Conservation (phyloP, 2,888 invertebrate genomes). For the Mesodorylaimus sp. region DNA sequence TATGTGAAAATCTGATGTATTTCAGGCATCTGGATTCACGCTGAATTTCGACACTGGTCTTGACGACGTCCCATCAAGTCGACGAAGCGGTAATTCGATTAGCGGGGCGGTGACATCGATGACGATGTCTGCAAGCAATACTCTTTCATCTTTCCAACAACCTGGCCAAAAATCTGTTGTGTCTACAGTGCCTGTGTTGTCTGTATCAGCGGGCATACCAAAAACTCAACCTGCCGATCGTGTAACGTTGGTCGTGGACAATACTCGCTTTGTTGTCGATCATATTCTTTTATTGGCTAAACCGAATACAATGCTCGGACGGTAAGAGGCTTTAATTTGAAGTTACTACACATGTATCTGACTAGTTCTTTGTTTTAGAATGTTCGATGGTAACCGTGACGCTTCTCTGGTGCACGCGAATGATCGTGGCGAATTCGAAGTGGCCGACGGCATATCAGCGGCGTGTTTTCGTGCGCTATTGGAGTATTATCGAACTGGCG, state of each 20-base stretch:
- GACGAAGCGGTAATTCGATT: too few species aligned
- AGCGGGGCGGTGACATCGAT: too few species aligned
- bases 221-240: background rate
- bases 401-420: constrained; percentile 67
- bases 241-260: constrained; percentile 81
- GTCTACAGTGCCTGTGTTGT: too few species aligned
- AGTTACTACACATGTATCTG: background rate
- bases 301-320: constrained; percentile 95
- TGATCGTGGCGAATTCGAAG: constrained; percentile 86
- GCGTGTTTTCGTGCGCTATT: constrained; percentile 81
- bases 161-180: too few species aligned
- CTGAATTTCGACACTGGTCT: too few species aligned
- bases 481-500: constrained; percentile 76
- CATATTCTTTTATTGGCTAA: constrained; percentile 76
- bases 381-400: constrained; percentile 80
- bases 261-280: constrained; percentile 79
- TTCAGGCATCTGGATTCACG: too few species aligned
- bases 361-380: constrained; percentile 38
- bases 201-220: too few species aligned
- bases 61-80: too few species aligned
- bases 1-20: too few species aligned
- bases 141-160: too few species aligned
- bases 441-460: constrained; percentile 88
- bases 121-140: too few species aligned
- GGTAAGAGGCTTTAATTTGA: constrained; percentile 29